Percentiles rank a stretch among this genome's conserved stretches.
These are phyloP conservation scores for Lycia hirtaria DNA, from an alignment of 2,888 invertebrate genomes.

Conservation along the genomic window DNA sequence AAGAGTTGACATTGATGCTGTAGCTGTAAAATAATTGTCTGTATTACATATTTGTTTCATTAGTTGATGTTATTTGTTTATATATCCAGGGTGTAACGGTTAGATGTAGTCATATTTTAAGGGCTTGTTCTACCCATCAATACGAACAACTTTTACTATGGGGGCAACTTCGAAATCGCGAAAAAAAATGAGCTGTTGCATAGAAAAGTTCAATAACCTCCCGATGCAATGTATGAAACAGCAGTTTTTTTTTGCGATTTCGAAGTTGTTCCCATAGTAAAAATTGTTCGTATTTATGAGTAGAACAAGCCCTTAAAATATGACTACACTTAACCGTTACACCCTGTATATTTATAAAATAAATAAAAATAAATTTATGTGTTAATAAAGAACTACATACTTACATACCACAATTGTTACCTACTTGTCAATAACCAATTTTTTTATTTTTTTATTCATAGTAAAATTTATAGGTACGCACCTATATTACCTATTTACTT, in stretches of 20 bases:
- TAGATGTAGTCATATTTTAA: constrained; percentile 1
- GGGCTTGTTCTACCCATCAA: constrained; percentile 8
- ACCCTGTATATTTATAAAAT: neutral
- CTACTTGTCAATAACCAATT: constrained; percentile 4
- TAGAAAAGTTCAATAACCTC: neutral
- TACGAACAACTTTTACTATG: neutral
- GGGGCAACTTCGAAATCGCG: neutral
- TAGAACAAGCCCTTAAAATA: neutral
- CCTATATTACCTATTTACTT: neutral
- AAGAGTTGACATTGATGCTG: neutral
- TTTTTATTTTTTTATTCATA: constrained; percentile 4
- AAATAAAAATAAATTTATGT: constrained; percentile 9
- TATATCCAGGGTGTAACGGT: constrained; percentile 7
- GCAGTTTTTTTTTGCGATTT: neutral
- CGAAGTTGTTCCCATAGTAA: neutral
- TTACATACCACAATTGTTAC: constrained; percentile 10
- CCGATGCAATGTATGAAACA: neutral
- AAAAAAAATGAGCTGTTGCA: neutral
- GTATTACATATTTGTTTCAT: constrained; percentile 7
- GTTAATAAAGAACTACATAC: constrained; percentile 14
- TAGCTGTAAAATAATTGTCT: neutral
- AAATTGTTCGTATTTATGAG: constrained; percentile 1
- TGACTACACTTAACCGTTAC: neutral
- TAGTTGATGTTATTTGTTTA: constrained; percentile 9
- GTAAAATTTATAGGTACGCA: neutral